phyloP scores from a whole-genome alignment of 2,888 invertebrate genomes.

The Dicyrtoma fusca region DNA sequence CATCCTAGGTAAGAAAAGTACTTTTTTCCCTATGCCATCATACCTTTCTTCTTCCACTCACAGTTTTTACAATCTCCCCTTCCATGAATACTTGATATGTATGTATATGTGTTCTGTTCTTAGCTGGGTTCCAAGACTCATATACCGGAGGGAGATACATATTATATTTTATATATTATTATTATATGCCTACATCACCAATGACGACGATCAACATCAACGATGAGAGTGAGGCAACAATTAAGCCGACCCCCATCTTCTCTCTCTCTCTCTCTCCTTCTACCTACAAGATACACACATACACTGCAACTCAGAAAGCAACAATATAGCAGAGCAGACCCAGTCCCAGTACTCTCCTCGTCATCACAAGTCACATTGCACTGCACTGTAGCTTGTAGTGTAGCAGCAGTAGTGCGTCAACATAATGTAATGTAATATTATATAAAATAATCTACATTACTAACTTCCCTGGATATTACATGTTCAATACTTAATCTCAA shows the following conservation, averaged over 20 bases:
- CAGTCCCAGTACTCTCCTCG: neutral
- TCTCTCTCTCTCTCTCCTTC: neutral
- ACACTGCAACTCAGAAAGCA: neutral
- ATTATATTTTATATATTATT: neutral
- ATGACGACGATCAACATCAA: slow-evolving; percentile 1
- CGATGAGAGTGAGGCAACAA: slow-evolving; percentile 21
- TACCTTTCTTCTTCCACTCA: slow-evolving; percentile 4
- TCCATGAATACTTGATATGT: neutral
- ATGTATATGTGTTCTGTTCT: neutral
- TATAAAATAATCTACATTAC: no score
- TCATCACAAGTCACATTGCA: no score
- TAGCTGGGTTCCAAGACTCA: neutral
- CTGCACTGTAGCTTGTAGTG: no score
- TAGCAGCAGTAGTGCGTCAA: no score
- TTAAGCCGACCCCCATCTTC: slow-evolving; percentile 37
- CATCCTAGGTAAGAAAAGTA: slow-evolving; percentile 20
- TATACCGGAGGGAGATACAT: neutral
- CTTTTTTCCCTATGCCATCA: slow-evolving; percentile 6
- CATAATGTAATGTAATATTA: no score
- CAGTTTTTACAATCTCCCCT: neutral
- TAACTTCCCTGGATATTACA: no score
- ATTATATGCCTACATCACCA: neutral
- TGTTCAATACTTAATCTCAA: no score
- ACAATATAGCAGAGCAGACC: neutral
- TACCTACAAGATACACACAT: neutral